phyloP scores from a whole-genome alignment of 2,113 vertebrate species.

The Megaceryle torquata region DNA sequence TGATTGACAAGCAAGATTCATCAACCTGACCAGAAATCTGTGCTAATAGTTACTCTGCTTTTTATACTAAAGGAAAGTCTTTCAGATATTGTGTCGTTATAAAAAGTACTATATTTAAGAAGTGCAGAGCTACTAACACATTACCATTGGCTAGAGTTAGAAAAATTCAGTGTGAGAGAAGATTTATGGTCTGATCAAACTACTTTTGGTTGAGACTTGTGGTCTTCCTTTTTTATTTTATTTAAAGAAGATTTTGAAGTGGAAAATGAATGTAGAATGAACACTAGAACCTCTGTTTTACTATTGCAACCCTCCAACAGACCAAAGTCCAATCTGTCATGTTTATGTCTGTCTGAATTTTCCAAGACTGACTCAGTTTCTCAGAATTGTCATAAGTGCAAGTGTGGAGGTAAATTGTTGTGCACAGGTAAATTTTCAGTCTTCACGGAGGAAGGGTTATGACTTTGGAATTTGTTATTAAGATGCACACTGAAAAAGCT shows the following conservation, averaged over 20 bases:
- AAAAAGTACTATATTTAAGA: neutral
- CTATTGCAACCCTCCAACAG: neutral
- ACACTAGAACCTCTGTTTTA: neutral
- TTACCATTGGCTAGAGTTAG: neutral
- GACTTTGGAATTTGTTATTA: neutral
- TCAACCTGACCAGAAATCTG: neutral
- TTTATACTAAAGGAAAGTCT: neutral
- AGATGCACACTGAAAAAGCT: too few species aligned
- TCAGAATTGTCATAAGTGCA: neutral
- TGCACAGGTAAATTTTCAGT: neutral
- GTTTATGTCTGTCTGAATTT: neutral
- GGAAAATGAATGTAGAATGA: neutral
- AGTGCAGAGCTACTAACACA: neutral
- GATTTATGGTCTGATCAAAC: neutral
- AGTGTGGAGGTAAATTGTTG: neutral
- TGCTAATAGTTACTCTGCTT: neutral
- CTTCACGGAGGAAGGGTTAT: neutral
- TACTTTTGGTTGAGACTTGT: neutral
- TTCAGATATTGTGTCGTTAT: neutral
- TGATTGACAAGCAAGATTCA: neutral
- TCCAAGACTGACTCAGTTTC: neutral
- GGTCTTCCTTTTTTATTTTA: neutral
- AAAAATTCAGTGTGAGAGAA: neutral
- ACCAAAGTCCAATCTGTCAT: neutral
- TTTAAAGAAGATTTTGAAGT: neutral